Evolutionary conservation across 2,113 vertebrate species (phyloP).

Genomic region (Pao palembangensis): DNA sequence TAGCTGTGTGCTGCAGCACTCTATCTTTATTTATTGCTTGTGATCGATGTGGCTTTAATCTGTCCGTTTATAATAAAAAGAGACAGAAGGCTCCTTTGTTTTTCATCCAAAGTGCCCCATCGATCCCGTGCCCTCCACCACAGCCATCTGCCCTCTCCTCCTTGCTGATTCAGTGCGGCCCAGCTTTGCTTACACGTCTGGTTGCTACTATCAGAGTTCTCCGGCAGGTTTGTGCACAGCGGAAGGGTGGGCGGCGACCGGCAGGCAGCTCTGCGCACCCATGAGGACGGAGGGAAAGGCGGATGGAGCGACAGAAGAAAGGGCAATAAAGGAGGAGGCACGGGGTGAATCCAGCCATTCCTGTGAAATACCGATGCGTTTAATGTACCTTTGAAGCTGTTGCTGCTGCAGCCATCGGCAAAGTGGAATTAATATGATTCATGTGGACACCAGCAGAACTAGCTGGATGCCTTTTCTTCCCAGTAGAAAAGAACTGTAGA

Average conservation of each 20-base stretch:
- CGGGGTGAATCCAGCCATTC: background rate
- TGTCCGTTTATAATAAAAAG: constrained; percentile 60
- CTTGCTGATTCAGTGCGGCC: constrained; percentile 44
- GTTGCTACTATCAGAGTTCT: constrained; percentile 33
- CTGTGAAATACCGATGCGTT: background rate
- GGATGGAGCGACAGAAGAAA: background rate
- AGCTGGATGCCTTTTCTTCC: no score
- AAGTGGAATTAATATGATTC: no score
- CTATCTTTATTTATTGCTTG: background rate
- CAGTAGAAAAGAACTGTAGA: background rate
- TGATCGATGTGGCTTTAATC: constrained; percentile 47
- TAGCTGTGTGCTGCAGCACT: background rate
- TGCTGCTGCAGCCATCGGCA: no score
- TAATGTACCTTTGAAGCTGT: no score
- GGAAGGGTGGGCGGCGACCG: background rate
- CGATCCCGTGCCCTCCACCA: constrained; percentile 36
- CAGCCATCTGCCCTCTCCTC: background rate
- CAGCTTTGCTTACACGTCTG: constrained; percentile 36
- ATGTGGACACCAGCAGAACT: no score
- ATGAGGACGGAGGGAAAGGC: background rate
- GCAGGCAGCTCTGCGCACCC: background rate
- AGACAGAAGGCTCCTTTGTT: constrained; percentile 47
- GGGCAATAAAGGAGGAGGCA: background rate
- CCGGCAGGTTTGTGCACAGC: constrained; percentile 14
- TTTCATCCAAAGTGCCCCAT: constrained; percentile 47